These are phyloP conservation scores for Elephantulus edwardii DNA, from an alignment of 2,113 vertebrate genomes.

Conservation along the genomic window DNA sequence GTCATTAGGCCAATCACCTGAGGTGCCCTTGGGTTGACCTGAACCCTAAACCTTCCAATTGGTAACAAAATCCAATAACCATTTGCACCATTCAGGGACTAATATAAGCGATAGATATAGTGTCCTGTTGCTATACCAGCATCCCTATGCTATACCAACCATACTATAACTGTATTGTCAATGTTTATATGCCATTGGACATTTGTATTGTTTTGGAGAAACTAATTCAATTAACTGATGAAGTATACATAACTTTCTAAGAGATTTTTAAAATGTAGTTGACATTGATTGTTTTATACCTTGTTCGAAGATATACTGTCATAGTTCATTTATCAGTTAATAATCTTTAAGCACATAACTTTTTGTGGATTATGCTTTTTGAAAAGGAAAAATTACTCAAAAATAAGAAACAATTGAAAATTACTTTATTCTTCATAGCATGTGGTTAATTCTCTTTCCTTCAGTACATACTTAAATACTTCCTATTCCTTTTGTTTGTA, in stretches of 20 bases:
- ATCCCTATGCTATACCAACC: no score
- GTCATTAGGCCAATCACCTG: neutral
- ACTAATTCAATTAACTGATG: neutral
- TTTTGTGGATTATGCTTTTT: neutral
- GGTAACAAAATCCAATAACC: neutral
- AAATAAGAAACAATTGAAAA: neutral
- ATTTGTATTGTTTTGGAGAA: neutral
- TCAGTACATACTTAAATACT: neutral
- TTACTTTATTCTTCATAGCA: neutral
- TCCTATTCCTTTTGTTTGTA: conserved; percentile 11
- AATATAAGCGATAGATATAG: no score
- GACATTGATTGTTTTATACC: neutral
- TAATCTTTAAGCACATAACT: neutral
- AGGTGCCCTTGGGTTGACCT: neutral
- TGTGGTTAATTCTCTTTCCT: neutral
- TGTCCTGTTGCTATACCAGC: no score
- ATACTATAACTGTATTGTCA: neutral
- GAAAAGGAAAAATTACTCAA: conserved; percentile 48
- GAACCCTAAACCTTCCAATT: neutral
- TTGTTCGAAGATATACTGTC: neutral
- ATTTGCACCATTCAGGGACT: neutral
- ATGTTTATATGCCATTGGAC: neutral
- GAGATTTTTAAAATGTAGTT: conserved; percentile 6
- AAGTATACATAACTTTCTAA: neutral
- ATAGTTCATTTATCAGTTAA: conserved; percentile 1